phyloP scores from a whole-genome alignment of 2,888 invertebrate genomes.

The Baccha elongata region DNA sequence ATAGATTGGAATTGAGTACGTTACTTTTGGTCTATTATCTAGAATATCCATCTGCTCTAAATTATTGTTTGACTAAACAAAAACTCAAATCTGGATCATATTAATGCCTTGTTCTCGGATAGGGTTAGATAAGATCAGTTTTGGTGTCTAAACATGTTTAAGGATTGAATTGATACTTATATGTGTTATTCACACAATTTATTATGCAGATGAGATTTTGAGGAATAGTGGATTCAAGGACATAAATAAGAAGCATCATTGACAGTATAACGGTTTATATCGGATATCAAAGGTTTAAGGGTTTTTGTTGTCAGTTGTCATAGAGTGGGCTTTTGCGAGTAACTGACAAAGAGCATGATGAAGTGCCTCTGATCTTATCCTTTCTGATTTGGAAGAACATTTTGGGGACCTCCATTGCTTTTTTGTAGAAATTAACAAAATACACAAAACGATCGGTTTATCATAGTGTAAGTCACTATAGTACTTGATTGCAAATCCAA shows the following conservation, averaged over 20 bases:
- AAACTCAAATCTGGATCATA: neutral
- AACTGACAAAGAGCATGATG: too few species aligned
- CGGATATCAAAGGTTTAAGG: too few species aligned
- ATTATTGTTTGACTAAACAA: conserved; percentile 28
- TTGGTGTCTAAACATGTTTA: conserved; percentile 9
- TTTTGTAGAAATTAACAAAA: too few species aligned
- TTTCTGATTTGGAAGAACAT: too few species aligned
- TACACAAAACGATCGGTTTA: too few species aligned
- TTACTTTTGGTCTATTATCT: conserved; percentile 26
- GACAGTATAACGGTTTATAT: too few species aligned
- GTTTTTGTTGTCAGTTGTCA: too few species aligned
- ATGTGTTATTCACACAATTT: neutral
- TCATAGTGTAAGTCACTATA: too few species aligned
- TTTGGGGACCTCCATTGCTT: too few species aligned
- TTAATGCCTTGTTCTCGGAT: neutral
- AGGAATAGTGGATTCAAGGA: neutral
- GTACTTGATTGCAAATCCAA: too few species aligned
- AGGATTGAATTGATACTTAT: conserved; percentile 4
- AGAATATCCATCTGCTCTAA: conserved; percentile 56
- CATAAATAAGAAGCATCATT: neutral
- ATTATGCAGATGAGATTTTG: neutral
- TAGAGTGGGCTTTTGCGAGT: too few species aligned
- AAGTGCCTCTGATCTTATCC: too few species aligned
- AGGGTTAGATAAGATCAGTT: neutral
- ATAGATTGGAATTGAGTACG: conserved; percentile 13